Evolutionary conservation across 2,888 invertebrate genomes (phyloP).

Genomic region (Apotomis capreana): DNA sequence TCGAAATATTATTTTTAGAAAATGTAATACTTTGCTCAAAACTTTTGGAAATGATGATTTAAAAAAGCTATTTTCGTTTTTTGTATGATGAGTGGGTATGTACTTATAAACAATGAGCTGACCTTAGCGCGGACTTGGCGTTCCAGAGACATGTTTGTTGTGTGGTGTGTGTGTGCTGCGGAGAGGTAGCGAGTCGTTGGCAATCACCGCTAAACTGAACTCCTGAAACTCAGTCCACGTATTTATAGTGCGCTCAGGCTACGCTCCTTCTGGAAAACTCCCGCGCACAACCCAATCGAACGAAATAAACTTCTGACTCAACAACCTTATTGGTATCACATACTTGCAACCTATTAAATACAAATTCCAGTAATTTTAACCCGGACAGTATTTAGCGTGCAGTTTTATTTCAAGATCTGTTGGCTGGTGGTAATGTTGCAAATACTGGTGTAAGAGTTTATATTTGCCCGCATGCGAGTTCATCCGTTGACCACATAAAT

Average conservation of each 20-base stretch:
- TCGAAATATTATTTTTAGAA: too few relatives aligned
- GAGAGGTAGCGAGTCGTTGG: slow-evolving; percentile 64
- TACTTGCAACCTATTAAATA: slow-evolving; percentile 44
- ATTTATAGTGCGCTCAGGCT: slow-evolving; percentile 77
- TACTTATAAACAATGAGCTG: slow-evolving; percentile 58
- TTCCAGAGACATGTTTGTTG: slow-evolving; percentile 92
- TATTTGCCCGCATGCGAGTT: background rate
- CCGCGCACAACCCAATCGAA: slow-evolving; percentile 59
- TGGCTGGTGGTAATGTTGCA: background rate
- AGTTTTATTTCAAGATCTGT: slow-evolving; percentile 19
- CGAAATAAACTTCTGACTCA: slow-evolving; percentile 77
- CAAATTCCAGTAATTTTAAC: slow-evolving; percentile 17
- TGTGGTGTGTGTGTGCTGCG: slow-evolving; percentile 60
- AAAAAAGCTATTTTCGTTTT: background rate
- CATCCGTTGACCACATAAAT: background rate
- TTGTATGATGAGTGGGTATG: slow-evolving; percentile 13
- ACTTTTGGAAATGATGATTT: too few relatives aligned
- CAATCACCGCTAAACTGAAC: slow-evolving; percentile 78
- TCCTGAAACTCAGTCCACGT: slow-evolving; percentile 72
- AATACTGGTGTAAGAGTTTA: background rate
- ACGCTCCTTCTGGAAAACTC: slow-evolving; percentile 80
- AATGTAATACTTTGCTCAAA: too few relatives aligned
- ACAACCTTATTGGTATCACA: slow-evolving; percentile 55
- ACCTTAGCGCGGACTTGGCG: slow-evolving; percentile 96
- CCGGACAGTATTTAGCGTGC: slow-evolving; percentile 10